These are phyloP conservation scores for Ormia ochracea DNA, from an alignment of 2,888 invertebrate species.

Conservation along the genomic window DNA sequence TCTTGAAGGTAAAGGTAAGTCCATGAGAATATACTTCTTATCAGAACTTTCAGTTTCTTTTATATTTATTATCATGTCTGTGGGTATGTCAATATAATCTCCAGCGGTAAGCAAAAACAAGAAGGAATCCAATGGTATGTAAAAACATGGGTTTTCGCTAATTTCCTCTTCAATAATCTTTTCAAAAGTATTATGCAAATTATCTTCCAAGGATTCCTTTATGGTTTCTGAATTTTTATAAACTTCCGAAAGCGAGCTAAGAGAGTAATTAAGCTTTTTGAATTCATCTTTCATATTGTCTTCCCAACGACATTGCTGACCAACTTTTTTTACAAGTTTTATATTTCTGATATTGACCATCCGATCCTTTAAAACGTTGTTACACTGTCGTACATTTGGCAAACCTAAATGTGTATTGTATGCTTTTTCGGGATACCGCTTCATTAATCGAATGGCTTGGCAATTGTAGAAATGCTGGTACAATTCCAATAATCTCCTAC, in stretches of 20 bases:
- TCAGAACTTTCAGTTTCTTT: neutral
- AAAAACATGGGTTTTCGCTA: neutral
- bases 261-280: constrained; percentile 57
- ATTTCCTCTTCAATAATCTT: neutral
- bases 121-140: constrained; percentile 68
- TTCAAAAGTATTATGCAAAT: constrained; percentile 11
- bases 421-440: constrained; percentile 40
- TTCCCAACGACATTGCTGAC: constrained; percentile 52
- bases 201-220: constrained; percentile 13
- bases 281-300: constrained; percentile 49
- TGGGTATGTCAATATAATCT: constrained; percentile 69
- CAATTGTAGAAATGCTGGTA: constrained; percentile 68
- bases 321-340: constrained; percentile 58
- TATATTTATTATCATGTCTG: constrained; percentile 68
- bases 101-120: constrained; percentile 68
- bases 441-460: constrained; percentile 48
- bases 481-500: constrained; percentile 61
- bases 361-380: constrained; percentile 45
- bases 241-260: constrained; percentile 63
- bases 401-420: constrained; percentile 70
- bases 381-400: constrained; percentile 67
- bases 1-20: constrained; percentile 69
- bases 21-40: constrained; percentile 66
- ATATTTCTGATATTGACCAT: constrained; percentile 64
- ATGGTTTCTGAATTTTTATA: constrained; percentile 19